These are phyloP conservation scores for Arrhamphus sclerolepis DNA, from an alignment of 2,797 vertebrate genomes.

Conservation along the genomic window DNA sequence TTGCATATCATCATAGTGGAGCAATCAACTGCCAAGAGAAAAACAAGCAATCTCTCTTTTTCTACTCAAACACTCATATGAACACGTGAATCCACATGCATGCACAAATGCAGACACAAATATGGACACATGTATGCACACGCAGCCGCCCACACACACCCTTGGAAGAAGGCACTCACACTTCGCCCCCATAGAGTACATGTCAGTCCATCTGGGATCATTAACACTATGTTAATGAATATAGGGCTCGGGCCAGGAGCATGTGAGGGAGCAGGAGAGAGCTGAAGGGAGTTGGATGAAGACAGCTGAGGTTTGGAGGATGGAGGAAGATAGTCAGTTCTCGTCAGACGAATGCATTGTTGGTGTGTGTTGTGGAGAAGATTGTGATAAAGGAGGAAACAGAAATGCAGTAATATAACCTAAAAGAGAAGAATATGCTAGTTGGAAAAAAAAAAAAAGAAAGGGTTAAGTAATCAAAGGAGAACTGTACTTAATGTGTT, in stretches of 20 bases:
- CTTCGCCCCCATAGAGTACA: slow-evolving; percentile 75
- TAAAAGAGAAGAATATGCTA: slow-evolving; percentile 16
- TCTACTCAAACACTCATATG: slow-evolving; percentile 12
- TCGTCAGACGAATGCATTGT: slow-evolving; percentile 59
- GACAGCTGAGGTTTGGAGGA: slow-evolving; percentile 56
- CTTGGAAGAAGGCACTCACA: slow-evolving; percentile 72
- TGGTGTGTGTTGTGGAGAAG: slow-evolving; percentile 40
- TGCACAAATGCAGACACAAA: slow-evolving; percentile 38
- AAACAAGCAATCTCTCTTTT: slow-evolving; percentile 19
- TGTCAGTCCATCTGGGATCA: slow-evolving; percentile 82
- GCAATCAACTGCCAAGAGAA: slow-evolving; percentile 22
- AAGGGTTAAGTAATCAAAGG: slow-evolving; percentile 32
- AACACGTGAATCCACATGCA: slow-evolving; percentile 31
- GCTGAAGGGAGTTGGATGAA: slow-evolving; percentile 31
- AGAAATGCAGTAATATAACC: slow-evolving; percentile 28
- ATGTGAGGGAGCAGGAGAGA: slow-evolving; percentile 49
- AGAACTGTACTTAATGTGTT: slow-evolving; percentile 22
- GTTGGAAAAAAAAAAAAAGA: slow-evolving; percentile 35
- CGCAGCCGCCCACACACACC: slow-evolving; percentile 58
- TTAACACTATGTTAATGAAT: slow-evolving; percentile 79
- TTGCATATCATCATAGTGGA: slow-evolving; percentile 38
- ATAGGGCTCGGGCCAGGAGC: slow-evolving; percentile 67
- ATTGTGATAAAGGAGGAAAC: slow-evolving; percentile 11
- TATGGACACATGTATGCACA: slow-evolving; percentile 41
- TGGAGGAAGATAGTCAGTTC: slow-evolving; percentile 65